phyloP scores from a whole-genome alignment of 2,797 vertebrate genomes.

The Protonibea diacanthus region DNA sequence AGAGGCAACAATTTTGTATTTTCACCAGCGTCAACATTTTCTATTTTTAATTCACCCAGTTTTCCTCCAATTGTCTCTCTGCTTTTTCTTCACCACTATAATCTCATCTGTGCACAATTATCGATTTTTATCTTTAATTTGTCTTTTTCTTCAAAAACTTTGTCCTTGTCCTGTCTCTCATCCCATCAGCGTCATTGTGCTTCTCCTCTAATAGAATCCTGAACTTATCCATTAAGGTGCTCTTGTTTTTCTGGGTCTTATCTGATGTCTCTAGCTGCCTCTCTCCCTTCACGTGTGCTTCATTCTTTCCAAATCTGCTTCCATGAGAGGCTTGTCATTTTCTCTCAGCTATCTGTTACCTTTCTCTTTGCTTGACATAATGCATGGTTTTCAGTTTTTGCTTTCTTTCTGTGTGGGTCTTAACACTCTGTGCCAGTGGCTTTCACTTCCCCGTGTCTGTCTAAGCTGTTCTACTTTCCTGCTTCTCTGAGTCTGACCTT shows the following conservation, averaged over 20 bases:
- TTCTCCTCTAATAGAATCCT: slow-evolving; percentile 57
- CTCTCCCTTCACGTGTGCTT: slow-evolving; percentile 31
- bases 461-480: slow-evolving; percentile 44
- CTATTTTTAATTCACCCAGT: slow-evolving; percentile 10
- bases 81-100: slow-evolving; percentile 5
- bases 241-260: slow-evolving; percentile 59
- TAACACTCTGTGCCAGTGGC: slow-evolving; percentile 21
- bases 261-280: slow-evolving; percentile 50
- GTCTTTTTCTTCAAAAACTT: slow-evolving; percentile 40
- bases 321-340: slow-evolving; percentile 15
- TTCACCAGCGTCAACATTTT: slow-evolving; percentile 19
- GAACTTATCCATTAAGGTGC: slow-evolving; percentile 53
- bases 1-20: not conserved
- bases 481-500: slow-evolving; percentile 57
- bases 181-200: slow-evolving; percentile 26
- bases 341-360: slow-evolving; percentile 12
- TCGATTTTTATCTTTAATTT: slow-evolving; percentile 51
- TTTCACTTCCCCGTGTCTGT: slow-evolving; percentile 33
- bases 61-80: slow-evolving; percentile 3
- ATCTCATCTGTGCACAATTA: slow-evolving; percentile 40
- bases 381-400: slow-evolving; percentile 1
- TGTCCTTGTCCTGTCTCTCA: slow-evolving; percentile 43
- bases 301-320: slow-evolving; percentile 38
- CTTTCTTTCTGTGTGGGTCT: not conserved
- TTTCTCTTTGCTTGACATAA: slow-evolving; percentile 14